Percentiles rank a stretch among this genome's conserved stretches.
Evolutionary conservation across 2,797 vertebrate genomes (phyloP).

Genomic region (Gastrophryne carolinensis): DNA sequence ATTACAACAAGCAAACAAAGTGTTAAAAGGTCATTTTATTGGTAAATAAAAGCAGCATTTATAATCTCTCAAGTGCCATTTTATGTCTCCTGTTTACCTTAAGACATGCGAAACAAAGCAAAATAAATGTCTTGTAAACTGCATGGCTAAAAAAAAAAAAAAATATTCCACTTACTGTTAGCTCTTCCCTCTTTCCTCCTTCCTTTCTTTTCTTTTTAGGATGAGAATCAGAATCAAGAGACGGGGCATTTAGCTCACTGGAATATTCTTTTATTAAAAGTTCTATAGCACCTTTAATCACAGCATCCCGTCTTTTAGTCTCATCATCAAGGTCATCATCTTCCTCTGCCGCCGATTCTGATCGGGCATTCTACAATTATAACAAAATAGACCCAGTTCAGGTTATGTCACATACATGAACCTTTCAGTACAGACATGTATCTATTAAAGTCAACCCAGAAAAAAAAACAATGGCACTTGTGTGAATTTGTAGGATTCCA

Average conservation of each 20-base stretch:
- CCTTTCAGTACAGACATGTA: too few species aligned
- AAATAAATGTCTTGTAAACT: too few species aligned
- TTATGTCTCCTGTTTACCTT: too few species aligned
- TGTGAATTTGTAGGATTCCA: too few species aligned
- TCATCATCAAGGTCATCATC: conserved; percentile 95
- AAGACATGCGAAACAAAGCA: too few species aligned
- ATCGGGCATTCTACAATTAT: conserved; percentile 76
- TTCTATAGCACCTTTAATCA: conserved; percentile 93
- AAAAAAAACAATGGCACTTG: too few species aligned
- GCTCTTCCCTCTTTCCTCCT: conserved; percentile 98
- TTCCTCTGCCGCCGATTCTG: conserved; percentile 76
- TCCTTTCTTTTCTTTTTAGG: conserved; percentile 96
- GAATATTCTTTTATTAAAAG: conserved; percentile 95
- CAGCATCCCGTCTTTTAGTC: conserved; percentile 91
- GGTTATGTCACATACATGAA: too few species aligned
- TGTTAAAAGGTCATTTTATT: too few species aligned
- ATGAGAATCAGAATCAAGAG: conserved; percentile 90
- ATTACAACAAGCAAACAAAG: too few species aligned
- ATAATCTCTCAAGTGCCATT: too few species aligned
- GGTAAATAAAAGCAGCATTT: too few species aligned
- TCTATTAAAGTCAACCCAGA: too few species aligned
- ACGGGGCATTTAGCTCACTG: conserved; percentile 92
- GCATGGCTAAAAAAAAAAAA: background rate
- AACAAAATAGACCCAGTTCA: background rate
- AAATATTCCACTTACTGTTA: conserved; percentile 66